Percentiles rank a stretch among this genome's conserved stretches.
These are phyloP conservation scores for Macrotis lagotis DNA, from an alignment of 2,113 vertebrate genomes.

Conservation along the genomic window DNA sequence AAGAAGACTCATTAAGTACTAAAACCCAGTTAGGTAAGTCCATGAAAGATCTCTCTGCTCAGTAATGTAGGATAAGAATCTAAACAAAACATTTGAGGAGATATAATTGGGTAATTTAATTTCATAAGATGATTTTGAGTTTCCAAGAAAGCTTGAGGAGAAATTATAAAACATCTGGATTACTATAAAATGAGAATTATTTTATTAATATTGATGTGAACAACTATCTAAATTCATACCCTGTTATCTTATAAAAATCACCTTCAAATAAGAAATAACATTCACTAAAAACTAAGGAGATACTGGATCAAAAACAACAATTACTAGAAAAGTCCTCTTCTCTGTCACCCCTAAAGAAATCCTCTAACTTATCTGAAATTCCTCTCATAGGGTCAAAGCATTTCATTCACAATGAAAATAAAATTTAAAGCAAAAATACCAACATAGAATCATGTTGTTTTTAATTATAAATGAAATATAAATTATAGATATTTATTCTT, in stretches of 20 bases:
- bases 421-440: neutral
- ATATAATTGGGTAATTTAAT: neutral
- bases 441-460: neutral
- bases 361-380: neutral
- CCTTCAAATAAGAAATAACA: neutral
- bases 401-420: neutral
- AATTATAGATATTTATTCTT: neutral
- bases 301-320: neutral
- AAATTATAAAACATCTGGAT: neutral
- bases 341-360: neutral
- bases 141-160: neutral
- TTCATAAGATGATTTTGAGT: neutral
- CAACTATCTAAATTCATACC: neutral
- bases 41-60: neutral
- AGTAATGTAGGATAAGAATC: neutral
- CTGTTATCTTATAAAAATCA: neutral
- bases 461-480: neutral
- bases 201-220: too few species aligned
- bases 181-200: conserved; percentile 3
- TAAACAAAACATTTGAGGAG: neutral
- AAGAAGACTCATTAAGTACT: neutral
- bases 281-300: neutral
- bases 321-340: neutral
- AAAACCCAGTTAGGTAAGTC: neutral
- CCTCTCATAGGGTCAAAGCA: neutral